phyloP scores from a whole-genome alignment of 2,113 vertebrate species.

The Coracopsis vasa region DNA sequence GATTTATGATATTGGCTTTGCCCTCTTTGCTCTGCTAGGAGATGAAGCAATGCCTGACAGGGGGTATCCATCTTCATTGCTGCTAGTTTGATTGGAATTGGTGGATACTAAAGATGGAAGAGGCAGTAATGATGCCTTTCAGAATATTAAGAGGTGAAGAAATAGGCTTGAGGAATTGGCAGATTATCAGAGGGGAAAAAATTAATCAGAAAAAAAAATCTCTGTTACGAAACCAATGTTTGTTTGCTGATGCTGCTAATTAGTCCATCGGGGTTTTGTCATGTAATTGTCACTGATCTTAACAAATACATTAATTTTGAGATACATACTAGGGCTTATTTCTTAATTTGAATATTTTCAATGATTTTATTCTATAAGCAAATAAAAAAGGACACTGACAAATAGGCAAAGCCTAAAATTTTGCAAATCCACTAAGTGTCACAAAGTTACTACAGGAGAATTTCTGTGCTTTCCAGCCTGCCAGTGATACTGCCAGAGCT shows the following conservation, averaged over 20 bases:
- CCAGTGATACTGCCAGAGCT: not conserved
- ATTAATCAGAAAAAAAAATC: not conserved
- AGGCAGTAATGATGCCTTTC: not conserved
- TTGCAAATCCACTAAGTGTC: not conserved
- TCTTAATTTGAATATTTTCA: not conserved
- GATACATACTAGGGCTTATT: not conserved
- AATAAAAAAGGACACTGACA: not conserved
- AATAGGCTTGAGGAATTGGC: not conserved
- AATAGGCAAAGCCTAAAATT: not conserved
- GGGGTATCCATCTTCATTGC: not conserved
- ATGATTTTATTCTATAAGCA: not conserved
- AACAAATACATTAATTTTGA: not conserved
- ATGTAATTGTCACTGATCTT: not conserved
- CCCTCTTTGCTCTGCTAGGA: not conserved
- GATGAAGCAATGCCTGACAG: not conserved
- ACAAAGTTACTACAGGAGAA: not conserved
- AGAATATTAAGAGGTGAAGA: conserved; percentile 4
- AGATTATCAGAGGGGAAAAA: not conserved
- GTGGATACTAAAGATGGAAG: not conserved
- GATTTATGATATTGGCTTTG: not conserved
- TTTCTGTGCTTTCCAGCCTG: not conserved
- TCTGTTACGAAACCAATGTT: not conserved
- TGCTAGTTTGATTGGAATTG: conserved; percentile 6
- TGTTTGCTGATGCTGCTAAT: not conserved
- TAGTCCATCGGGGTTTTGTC: not conserved